Base-by-base conservation (phyloP, 2,113 vertebrate genomes). In the Sinocyclocheilus anshuiensis region DNA sequence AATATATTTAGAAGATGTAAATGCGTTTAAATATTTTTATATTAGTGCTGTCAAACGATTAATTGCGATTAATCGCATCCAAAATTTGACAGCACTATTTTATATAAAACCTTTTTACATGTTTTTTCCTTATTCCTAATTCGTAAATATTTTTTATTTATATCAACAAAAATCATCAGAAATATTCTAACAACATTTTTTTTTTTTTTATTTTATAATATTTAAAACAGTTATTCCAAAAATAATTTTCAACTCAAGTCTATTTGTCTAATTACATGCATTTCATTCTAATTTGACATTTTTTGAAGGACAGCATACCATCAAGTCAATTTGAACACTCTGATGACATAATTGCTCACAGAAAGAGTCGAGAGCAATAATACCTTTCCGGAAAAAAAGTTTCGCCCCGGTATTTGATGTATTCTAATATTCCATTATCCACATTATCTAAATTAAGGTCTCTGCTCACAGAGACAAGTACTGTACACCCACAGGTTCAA, bases 361-460 rank as follows among this genome's bases (percentile, higher is more conserved):
- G 81, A 88, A 87, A 74, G 55, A 84, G 85, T 59, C 72, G 16
- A 71, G 24, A 45, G 33, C n/a, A 57, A 67, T 76, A 84, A 90
- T 72, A 76, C 24, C 77, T 13, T 20, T 84, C n/a, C 45, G 15
- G 22, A 10, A 45, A 74, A 89, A 88, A 89, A 90, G 61, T 87
- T 89, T 81, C 22, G 48, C 83, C 26, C 71, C 67, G 67, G 48
- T 77, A 45, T 50, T 79, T 87, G 77, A 71, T 82, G 80, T 75
- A 71, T 85, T 81, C 61, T 83, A 53, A 75, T 67, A 22, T 74
- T 57, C 84, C 79, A 88, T 85, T 87, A 88, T 77, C 83, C 80
- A 84, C 87, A 90, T 83, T 88, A 88, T 88, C 87, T 75, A 84
- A 81, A 83, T 86, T 33, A 88, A 87, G 77, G 78, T 80, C 87